Evolutionary conservation across 2,113 vertebrate genomes (phyloP).

Genomic region (Phrynocephalus versicolor): DNA sequence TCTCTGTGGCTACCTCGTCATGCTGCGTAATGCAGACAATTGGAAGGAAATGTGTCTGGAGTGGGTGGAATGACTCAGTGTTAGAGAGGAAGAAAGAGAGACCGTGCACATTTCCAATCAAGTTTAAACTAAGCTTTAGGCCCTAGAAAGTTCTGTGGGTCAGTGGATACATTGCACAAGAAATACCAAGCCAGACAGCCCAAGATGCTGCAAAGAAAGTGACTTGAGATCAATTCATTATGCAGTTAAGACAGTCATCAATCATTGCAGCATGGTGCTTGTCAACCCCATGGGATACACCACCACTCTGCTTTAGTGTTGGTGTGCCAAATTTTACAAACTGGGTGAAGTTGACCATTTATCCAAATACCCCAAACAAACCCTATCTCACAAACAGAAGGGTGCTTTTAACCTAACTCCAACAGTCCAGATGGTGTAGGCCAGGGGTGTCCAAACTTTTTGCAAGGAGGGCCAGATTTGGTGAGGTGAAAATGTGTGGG

Average conservation of each 20-base stretch:
- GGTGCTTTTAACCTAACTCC: too few relatives aligned
- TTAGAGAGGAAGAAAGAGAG: background rate
- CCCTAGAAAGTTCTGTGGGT: background rate
- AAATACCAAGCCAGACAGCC: too few relatives aligned
- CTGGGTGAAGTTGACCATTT: too few relatives aligned
- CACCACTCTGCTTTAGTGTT: too few relatives aligned
- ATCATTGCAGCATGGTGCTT: background rate
- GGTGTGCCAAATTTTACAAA: background rate
- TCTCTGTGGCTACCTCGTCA: background rate
- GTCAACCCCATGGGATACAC: background rate
- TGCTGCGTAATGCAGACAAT: background rate
- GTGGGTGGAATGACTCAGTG: background rate
- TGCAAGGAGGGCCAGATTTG: too few relatives aligned
- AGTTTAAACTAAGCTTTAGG: background rate
- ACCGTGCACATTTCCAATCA: background rate
- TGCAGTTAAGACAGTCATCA: background rate
- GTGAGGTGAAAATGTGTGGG: too few relatives aligned
- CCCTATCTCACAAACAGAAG: background rate
- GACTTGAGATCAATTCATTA: background rate
- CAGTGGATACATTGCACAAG: background rate
- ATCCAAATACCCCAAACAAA: too few relatives aligned
- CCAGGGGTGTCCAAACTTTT: too few relatives aligned
- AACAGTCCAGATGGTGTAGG: background rate
- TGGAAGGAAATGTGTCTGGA: background rate
- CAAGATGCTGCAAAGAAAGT: conserved; percentile 21